Base-by-base conservation (phyloP, 1,140 invertebrate genomes). In the Pogonomyrmex californicus region DNA sequence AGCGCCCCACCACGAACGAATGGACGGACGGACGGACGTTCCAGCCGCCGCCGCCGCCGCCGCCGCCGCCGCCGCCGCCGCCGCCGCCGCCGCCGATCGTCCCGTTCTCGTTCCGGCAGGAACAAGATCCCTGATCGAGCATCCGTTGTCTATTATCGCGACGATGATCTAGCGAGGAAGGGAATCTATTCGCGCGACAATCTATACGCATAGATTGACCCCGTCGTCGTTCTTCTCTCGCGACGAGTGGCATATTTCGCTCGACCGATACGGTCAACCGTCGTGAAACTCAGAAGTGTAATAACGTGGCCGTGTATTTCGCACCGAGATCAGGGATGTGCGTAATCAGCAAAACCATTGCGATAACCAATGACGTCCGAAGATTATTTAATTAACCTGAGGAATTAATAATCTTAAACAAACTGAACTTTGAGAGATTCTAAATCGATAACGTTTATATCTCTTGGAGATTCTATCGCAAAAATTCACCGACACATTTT, bases 71-170 rank as follows among this genome's bases (percentile, higher is more conserved):
- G 38, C 14, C 47, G 12, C 30, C 54, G 30, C 36, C 33, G 54
- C 14, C 54, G 41, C 30, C 60, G 41, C n/a, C 23, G 30, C 23
- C 36, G 38, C 14, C 58, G 58, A 33, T 44, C 63, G 63, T 60
- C 33, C 49, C 70, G 81, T 77, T 86, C 76, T 54, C 73, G 83
- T 88, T 89, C 87, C 88, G 83, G 62, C 70, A 81, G 66, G 51
- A 89, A 85, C 63, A 56, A 33, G 68, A 63, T 44, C n/a, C 38
- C 54, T 63, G 62, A 89, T 76, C 76, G 68, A 49, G 68, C 17
- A 73, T 44, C 63, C 12, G 56, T 76, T 63, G 68, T 30, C 56
- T 68, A 86, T 89, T 81, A 86, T 56, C 71, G 41, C 56, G 60
- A 78, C 58, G 54, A 60, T 83, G 51, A 60, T 83, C 54, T 10